These are phyloP conservation scores for Lagenorhynchus albirostris DNA, from an alignment of 2,113 vertebrate species.

Conservation along the genomic window DNA sequence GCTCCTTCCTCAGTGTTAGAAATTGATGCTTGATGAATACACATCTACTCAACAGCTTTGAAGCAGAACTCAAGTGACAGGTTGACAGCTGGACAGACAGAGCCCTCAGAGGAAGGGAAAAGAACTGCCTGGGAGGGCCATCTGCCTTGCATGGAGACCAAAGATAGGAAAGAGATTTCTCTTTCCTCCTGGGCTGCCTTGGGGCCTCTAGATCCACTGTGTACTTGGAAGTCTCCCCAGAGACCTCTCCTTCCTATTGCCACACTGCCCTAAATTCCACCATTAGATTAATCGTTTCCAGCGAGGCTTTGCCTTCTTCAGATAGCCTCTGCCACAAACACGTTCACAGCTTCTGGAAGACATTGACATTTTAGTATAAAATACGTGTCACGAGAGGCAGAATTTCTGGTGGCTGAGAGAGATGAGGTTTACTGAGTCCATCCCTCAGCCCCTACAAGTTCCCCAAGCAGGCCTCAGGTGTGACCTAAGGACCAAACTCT, in stretches of 20 bases:
- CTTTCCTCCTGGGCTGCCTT: not conserved
- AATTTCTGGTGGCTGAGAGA: conserved; percentile 19
- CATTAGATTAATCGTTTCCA: not conserved
- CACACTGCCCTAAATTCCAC: not conserved
- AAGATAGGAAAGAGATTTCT: not conserved
- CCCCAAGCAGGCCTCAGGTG: not conserved
- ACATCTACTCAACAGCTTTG: not conserved
- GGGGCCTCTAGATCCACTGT: not conserved
- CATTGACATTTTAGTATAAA: conserved; percentile 21
- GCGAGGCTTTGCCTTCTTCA: not conserved
- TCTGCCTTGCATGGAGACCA: not conserved
- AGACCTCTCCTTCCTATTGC: not conserved
- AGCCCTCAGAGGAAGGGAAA: not conserved
- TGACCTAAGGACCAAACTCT: not conserved
- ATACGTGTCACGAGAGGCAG: not conserved
- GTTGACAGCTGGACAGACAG: conserved; percentile 15
- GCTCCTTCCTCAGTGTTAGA: not conserved
- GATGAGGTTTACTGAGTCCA: not conserved
- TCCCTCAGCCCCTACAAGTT: not conserved
- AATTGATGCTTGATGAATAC: not conserved
- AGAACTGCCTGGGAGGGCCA: not conserved
- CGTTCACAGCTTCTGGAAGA: not conserved
- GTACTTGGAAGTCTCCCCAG: not conserved
- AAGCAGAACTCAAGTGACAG: not conserved
- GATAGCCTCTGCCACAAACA: not conserved